These are phyloP conservation scores for Caenorhabditis macrosperma DNA, from an alignment of 2,888 invertebrate species.

Conservation along the genomic window DNA sequence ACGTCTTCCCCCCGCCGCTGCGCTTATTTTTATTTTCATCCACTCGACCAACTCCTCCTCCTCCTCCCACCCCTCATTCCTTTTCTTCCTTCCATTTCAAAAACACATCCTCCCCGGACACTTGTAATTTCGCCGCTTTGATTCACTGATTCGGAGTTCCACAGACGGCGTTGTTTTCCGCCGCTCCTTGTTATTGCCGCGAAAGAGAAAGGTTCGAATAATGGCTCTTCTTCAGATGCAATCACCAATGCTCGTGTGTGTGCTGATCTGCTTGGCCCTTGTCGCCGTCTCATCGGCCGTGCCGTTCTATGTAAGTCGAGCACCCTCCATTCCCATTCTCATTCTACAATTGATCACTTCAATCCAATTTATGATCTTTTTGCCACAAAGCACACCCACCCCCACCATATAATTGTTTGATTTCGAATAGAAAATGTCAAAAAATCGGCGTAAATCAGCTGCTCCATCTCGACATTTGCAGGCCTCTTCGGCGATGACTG, in stretches of 20 bases:
- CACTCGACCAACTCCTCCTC: too few species aligned
- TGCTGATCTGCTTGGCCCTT: slow-evolving; percentile 60
- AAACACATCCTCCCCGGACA: background rate
- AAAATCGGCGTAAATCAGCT: slow-evolving; percentile 12
- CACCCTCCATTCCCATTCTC: too few species aligned
- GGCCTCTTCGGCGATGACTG: slow-evolving; percentile 19
- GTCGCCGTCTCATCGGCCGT: slow-evolving; percentile 33
- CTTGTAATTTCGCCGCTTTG: slow-evolving; percentile 3
- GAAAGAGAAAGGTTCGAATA: background rate
- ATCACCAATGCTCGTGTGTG: slow-evolving; percentile 33
- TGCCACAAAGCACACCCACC: background rate
- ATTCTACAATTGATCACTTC: too few species aligned
- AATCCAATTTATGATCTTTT: too few species aligned
- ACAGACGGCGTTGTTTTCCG: background rate
- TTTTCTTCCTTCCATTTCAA: background rate
- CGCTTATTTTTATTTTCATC: slow-evolving; percentile 5
- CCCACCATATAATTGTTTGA: background rate
- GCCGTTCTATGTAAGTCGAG: slow-evolving; percentile 58
- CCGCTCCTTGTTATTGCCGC: background rate
- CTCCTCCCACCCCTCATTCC: too few species aligned
- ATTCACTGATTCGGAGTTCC: slow-evolving; percentile 3
- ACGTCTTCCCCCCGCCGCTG: slow-evolving; percentile 10
- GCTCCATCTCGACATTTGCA: slow-evolving; percentile 6
- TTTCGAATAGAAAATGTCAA: background rate
- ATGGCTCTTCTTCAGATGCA: slow-evolving; percentile 47